Evolutionary conservation across 2,797 vertebrate species (phyloP).

Genomic region (Pseudomugil tenellus): DNA sequence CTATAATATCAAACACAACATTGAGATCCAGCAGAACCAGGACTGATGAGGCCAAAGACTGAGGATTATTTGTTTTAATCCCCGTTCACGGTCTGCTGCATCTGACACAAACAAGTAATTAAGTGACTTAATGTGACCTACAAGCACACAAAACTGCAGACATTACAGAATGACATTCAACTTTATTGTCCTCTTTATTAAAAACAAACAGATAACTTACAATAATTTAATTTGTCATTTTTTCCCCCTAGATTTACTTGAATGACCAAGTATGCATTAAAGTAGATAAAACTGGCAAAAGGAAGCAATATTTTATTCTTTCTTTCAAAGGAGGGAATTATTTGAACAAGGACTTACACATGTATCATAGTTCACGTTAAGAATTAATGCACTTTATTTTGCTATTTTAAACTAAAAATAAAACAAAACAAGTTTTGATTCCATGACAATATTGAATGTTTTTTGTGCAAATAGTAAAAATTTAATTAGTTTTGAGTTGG

Average conservation of each 20-base stretch:
- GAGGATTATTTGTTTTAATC: constrained; percentile 72
- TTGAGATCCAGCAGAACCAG: too few species aligned
- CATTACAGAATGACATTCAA: neutral
- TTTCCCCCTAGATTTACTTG: neutral
- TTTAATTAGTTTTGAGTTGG: too few species aligned
- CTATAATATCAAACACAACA: too few species aligned
- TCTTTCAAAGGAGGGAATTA: neutral
- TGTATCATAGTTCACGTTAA: neutral
- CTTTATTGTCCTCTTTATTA: neutral
- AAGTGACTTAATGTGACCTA: constrained; percentile 57
- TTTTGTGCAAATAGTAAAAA: neutral
- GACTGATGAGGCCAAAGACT: constrained; percentile 16
- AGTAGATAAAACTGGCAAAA: neutral
- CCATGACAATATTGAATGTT: neutral
- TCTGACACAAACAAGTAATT: constrained; percentile 50
- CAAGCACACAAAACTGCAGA: constrained; percentile 12
- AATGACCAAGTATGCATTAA: neutral
- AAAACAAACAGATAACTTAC: neutral
- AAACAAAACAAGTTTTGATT: neutral
- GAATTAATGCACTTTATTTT: neutral
- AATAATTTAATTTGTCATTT: neutral
- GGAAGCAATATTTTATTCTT: neutral
- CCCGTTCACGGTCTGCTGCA: constrained; percentile 73
- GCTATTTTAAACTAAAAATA: neutral
- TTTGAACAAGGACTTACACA: neutral